Evolutionary conservation across 2,888 invertebrate genomes (phyloP).

Genomic region (Drosophila meridiana): DNA sequence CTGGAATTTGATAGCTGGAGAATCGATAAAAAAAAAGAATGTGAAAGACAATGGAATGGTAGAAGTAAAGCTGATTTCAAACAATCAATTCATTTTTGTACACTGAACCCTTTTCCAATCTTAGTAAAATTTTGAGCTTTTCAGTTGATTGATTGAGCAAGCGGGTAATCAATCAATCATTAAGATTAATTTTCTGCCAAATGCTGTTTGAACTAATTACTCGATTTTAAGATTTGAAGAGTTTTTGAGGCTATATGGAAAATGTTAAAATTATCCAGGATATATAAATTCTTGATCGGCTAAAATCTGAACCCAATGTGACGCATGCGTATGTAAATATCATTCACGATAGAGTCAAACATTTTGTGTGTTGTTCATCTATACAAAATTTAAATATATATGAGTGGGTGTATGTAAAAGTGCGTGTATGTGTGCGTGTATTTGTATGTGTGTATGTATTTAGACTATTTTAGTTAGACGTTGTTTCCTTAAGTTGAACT

Average conservation of each 20-base stretch:
- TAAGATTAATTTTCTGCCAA: background rate
- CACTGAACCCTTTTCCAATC: too few relatives aligned
- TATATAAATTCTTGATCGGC: background rate
- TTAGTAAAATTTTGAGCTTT: too few relatives aligned
- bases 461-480: conserved; percentile 32
- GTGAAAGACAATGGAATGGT: too few relatives aligned
- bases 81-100: too few relatives aligned
- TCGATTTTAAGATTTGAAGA: too few relatives aligned
- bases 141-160: background rate
- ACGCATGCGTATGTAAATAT: conserved; percentile 10
- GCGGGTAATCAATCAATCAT: background rate
- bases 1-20: too few relatives aligned
- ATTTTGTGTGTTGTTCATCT: conserved; percentile 5
- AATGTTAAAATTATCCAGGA: background rate
- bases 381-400: background rate
- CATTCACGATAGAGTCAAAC: background rate
- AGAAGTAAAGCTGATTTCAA: too few relatives aligned
- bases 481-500: conserved; percentile 52
- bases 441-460: conserved; percentile 7
- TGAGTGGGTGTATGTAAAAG: background rate
- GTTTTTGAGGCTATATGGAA: background rate
- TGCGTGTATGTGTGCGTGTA: background rate
- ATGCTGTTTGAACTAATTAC: background rate
- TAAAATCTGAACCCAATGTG: background rate
- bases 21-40: too few relatives aligned